Evolutionary conservation across 1,140 invertebrate species (phyloP), one percentile per base, ranked within the genome.

Genomic region (Drosophila nigrodunni): DNA sequence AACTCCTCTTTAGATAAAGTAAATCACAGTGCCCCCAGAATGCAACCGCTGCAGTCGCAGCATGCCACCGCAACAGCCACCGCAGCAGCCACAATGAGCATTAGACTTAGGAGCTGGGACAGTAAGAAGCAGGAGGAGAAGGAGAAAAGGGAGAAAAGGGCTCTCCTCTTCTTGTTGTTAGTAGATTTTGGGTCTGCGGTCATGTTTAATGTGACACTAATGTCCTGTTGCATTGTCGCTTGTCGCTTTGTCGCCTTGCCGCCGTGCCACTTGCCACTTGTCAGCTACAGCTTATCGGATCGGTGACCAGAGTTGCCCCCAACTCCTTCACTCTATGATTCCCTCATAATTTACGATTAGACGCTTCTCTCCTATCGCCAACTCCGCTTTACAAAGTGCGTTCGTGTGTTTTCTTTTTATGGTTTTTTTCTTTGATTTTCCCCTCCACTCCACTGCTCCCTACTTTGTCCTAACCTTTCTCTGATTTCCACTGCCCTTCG

Each of bases 131-230:
- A 37, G 9, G n/a, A 6, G 41, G 61, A 37, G 11, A 1, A 54
- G 69, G n/a, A 10, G 21, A 41, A 49, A 21, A 11, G 47, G 9
- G 41, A n/a, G 7, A 35, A 15, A 37, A n/a, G 52, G 58, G 39
- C 7, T 67, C 47, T 34, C n/a, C 60, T 41, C 10, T 41, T 11
- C 9, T 10, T 41, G 2, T 41, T 41, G 9, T n/a, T n/a, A 0
- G 3, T 43, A n/a, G 11, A 9, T 39, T 55, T 57, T 43, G 58
- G 60, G 50, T 64, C 76, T 80, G 74, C 70, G 70, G 74, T 77
- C 80, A 67, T 89, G 85, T 89, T 85, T 34, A 54, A 62, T 57
- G 78, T 89, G 85, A 89, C 85, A 89, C 85, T 89, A 89, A 89
- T 89, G 85, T 89, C 85, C 85, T 89, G 85, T 85, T 74, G 78